Base-by-base conservation (phyloP, 2,113 vertebrate genomes). In the Dolichallabes microphthalmus region DNA sequence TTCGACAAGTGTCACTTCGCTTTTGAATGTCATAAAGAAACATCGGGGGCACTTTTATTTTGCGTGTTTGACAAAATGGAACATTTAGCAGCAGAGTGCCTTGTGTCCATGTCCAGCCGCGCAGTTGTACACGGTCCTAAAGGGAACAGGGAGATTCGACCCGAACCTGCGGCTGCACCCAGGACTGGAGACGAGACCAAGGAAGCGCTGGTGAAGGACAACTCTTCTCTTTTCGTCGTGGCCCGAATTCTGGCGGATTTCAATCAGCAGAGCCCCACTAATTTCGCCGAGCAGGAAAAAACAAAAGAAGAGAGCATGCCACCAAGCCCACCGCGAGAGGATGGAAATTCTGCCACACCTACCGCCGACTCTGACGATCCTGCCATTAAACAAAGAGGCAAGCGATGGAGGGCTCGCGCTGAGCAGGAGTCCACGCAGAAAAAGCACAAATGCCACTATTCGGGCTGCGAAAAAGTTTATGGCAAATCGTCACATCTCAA, bases 401-500 rank as follows among this genome's bases (percentile, higher is more conserved):
- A 96, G 91, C 94, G 96, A 90, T 90, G 92, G 89, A 94, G 96
- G 89, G 96, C 94, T 94, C 96, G 96, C 88, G 92, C 91, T 90
- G 97, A 97, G 91, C 96, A 95, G 1, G 97, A 97, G 88, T 95
- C 96, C 86, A 96, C 97, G 88, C 97, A 96, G 96, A 97, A 98
- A 93, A 98, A 97, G 96, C 98, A 99, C 96, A 98, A 96, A 96
- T 99, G 98, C 95, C 95, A 97, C 94, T 99, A 98, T 94, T 95
- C 95, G 92, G 98, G 98, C 88, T 99, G 98, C 87, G 98, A 98
- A 95, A 99, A 99, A 97, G 96, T 99, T 96, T 99, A 98, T 94
- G 97, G 97, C 94, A 99, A 99, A 96, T 98, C 97, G 76, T 99
- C 98, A 93, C 98, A 99, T 91, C 97, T 98, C 94, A 99, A 98